Evolutionary conservation across 1,140 invertebrate genomes (phyloP).

Genomic region (Acromyrmex heyeri): DNA sequence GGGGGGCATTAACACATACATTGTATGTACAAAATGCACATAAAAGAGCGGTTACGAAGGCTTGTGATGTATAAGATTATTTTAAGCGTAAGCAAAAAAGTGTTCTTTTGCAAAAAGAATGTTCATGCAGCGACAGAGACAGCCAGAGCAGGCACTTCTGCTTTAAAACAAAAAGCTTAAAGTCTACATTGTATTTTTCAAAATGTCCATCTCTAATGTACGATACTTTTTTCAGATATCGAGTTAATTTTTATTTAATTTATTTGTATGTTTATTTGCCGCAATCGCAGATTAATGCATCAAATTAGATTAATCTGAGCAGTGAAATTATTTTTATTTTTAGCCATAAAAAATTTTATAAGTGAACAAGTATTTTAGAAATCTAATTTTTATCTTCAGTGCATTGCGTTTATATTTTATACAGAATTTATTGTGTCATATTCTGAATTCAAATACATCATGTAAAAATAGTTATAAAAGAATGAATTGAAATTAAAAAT

Average conservation of each 20-base stretch:
- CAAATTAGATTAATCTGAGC: neutral
- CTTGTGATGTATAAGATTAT: slow-evolving; percentile 44
- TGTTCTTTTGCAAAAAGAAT: slow-evolving; percentile 73
- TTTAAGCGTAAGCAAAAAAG: slow-evolving; percentile 67
- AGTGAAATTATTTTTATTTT: neutral
- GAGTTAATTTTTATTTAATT: neutral
- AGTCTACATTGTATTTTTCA: slow-evolving; percentile 41
- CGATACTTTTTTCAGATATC: neutral
- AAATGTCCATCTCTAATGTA: slow-evolving; percentile 64
- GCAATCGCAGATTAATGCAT: neutral
- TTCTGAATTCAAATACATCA: neutral
- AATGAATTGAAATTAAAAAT: neutral
- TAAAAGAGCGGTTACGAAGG: slow-evolving; percentile 31
- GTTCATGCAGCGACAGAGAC: slow-evolving; percentile 77
- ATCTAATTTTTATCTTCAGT: neutral
- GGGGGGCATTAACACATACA: slow-evolving; percentile 50
- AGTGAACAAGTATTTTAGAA: neutral
- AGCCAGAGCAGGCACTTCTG: slow-evolving; percentile 71
- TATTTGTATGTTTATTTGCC: neutral
- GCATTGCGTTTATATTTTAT: slow-evolving; percentile 2
- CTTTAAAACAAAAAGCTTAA: slow-evolving; percentile 40
- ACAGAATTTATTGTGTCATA: neutral
- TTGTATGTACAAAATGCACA: slow-evolving; percentile 16
- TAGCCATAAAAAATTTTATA: neutral
- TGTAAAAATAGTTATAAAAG: neutral